Conservation (phyloP, 2,113 vertebrate genomes). For the Megalops atlanticus region DNA sequence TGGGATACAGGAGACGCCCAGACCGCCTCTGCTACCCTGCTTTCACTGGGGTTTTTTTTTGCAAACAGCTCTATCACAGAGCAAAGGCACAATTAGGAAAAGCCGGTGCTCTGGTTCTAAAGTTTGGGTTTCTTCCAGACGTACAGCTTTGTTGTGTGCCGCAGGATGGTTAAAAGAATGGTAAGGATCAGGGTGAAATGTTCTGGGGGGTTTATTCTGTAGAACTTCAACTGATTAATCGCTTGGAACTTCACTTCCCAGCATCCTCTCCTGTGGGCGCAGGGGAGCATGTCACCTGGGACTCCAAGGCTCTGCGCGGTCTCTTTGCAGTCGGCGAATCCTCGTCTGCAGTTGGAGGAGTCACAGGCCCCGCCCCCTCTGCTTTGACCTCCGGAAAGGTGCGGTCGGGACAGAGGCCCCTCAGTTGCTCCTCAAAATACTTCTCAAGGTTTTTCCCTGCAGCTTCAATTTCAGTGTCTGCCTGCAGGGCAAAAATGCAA, state of each 20-base stretch:
- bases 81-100: no score
- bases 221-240: no score
- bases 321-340: constrained; percentile 24
- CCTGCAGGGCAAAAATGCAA: constrained; percentile 60
- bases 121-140: no score
- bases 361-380: constrained; percentile 53
- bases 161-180: no score
- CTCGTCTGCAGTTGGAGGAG: constrained; percentile 33
- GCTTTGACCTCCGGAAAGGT: constrained; percentile 75
- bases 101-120: no score
- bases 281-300: background rate
- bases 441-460: constrained; percentile 87
- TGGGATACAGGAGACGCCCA: background rate
- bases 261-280: background rate
- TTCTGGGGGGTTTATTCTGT: no score
- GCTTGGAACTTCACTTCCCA: no score
- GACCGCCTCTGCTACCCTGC: background rate
- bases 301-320: background rate
- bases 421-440: constrained; percentile 89
- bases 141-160: no score
- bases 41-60: background rate
- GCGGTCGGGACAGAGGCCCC: constrained; percentile 80
- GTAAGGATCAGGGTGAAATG: no score
- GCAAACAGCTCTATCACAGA: constrained; percentile 8
- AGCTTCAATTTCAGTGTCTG: constrained; percentile 89